A percentile compares a stretch with the other conserved stretches of the same genome.
These are phyloP conservation scores for Hemithea aestivaria DNA, from an alignment of 2,888 invertebrate genomes.

Conservation along the genomic window DNA sequence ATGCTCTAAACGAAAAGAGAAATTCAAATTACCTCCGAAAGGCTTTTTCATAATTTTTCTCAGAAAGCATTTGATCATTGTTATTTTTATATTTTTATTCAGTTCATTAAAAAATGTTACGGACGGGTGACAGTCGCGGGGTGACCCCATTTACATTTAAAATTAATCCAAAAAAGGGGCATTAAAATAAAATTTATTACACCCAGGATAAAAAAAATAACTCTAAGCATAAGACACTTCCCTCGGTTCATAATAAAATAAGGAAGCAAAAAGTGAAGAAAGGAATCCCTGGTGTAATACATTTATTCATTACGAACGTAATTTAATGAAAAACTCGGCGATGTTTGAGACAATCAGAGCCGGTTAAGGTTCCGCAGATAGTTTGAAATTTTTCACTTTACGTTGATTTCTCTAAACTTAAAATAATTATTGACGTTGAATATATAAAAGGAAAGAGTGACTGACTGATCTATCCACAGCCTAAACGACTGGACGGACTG, in stretches of 20 bases:
- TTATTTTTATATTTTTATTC: conserved; percentile 37
- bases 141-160: conserved; percentile 55
- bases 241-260: conserved; percentile 59
- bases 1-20: conserved; percentile 10
- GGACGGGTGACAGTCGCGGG: conserved; percentile 42
- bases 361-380: conserved; percentile 13
- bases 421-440: too few species aligned
- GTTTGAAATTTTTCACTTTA: too few species aligned
- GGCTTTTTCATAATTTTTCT: conserved; percentile 15
- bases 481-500: too few species aligned
- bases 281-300: conserved; percentile 62
- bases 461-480: too few species aligned
- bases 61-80: conserved; percentile 31
- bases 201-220: conserved; percentile 55
- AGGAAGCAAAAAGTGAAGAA: conserved; percentile 50
- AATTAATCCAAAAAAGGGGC: conserved; percentile 51
- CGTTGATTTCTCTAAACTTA: too few species aligned
- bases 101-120: conserved; percentile 45
- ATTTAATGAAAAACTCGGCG: conserved; percentile 54
- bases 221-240: conserved; percentile 53
- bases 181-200: conserved; percentile 61
- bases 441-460: too few species aligned
- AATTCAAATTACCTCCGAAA: conserved; percentile 15
- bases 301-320: conserved; percentile 69
- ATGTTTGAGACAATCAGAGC: conserved; percentile 11